Evolutionary conservation across 2,797 vertebrate genomes (phyloP).

Genomic region (Clamator glandarius): DNA sequence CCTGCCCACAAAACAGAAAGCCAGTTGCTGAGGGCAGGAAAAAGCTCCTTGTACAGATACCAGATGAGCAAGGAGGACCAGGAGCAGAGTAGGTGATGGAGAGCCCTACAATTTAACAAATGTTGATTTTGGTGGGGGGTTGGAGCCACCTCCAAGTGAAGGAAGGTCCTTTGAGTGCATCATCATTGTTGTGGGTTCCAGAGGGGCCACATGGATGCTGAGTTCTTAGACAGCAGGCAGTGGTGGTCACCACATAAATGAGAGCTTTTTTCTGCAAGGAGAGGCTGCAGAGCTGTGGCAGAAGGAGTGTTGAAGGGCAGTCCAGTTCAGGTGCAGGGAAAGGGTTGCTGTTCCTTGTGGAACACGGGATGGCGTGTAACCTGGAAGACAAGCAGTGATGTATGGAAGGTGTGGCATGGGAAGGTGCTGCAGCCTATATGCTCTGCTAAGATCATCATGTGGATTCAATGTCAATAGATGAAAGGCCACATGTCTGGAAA

Average conservation of each 20-base stretch:
- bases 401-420: not conserved
- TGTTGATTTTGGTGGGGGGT: not conserved
- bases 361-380: not conserved
- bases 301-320: not conserved
- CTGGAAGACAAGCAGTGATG: not conserved
- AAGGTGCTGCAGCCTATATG: not conserved
- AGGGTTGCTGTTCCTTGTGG: not conserved
- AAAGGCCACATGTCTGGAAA: conserved; percentile 42
- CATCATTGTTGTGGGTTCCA: fast-evolving
- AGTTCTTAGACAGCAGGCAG: not conserved
- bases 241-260: not conserved
- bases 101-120: not conserved
- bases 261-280: not conserved
- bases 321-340: not conserved
- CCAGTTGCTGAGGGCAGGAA: not conserved
- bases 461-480: conserved; percentile 15
- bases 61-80: not conserved
- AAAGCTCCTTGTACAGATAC: not conserved
- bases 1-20: not conserved
- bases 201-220: not conserved
- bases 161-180: not conserved
- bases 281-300: not conserved
- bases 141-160: not conserved
- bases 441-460: not conserved
- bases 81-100: not conserved